phyloP scores from a whole-genome alignment of 2,888 invertebrate genomes.

The Drosophila planitibia region DNA sequence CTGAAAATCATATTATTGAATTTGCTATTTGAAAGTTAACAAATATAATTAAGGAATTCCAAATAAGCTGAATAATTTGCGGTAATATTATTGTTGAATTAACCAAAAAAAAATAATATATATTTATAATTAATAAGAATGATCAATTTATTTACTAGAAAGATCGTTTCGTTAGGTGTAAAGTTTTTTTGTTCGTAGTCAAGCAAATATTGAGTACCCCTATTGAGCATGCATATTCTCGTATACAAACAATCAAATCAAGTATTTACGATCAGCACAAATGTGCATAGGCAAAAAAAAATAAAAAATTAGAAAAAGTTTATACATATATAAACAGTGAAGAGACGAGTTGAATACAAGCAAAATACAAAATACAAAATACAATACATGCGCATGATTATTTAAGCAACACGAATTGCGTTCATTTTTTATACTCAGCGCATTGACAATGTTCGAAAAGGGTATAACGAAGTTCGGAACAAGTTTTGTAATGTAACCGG shows the following conservation, averaged over 20 bases:
- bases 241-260: slow-evolving; percentile 76
- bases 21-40: neutral
- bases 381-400: slow-evolving; percentile 58
- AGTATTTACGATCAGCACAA: slow-evolving; percentile 71
- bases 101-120: neutral
- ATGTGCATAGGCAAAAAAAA: slow-evolving; percentile 55
- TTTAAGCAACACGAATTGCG: slow-evolving; percentile 65
- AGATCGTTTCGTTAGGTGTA: neutral
- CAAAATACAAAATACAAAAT: slow-evolving; percentile 36
- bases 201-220: slow-evolving; percentile 42
- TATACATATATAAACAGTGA: slow-evolving; percentile 13
- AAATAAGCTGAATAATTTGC: neutral
- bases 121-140: neutral
- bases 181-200: neutral
- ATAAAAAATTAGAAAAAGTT: slow-evolving; percentile 22
- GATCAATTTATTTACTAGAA: neutral
- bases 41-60: neutral
- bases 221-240: slow-evolving; percentile 50
- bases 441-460: neutral
- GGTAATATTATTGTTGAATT: neutral
- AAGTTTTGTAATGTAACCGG: neutral
- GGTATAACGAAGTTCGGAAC: neutral
- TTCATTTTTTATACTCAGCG: slow-evolving; percentile 24
- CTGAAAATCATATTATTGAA: neutral
- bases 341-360: slow-evolving; percentile 19